A percentile compares a stretch with the other conserved stretches of the same genome.
Conservation (phyloP, 2,113 vertebrate genomes). For the Phoxinus phoxinus region DNA sequence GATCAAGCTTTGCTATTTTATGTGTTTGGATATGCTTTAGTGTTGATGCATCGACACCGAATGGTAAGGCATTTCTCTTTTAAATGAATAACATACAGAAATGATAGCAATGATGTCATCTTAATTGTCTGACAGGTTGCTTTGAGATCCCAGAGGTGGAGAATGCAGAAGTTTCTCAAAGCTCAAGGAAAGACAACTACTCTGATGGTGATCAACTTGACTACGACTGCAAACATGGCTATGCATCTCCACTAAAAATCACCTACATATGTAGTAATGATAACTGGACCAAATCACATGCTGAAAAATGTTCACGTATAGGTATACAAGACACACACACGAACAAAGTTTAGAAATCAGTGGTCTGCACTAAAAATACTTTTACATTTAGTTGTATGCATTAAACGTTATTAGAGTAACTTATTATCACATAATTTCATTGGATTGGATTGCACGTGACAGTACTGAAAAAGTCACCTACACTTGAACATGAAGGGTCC, state of each 20-base stretch:
- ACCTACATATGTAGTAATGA: slow-evolving; percentile 23
- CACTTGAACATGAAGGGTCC: neutral
- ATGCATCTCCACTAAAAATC: slow-evolving; percentile 39
- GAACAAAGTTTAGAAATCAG: neutral
- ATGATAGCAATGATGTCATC: neutral
- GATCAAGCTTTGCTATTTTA: slow-evolving; percentile 46
- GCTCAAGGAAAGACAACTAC: neutral
- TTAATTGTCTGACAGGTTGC: slow-evolving; percentile 35
- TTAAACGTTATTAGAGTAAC: neutral
- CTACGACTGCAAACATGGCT: slow-evolving; percentile 49
- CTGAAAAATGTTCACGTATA: slow-evolving; percentile 49
- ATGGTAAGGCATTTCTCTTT: slow-evolving; percentile 54
- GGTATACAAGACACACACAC: slow-evolving; percentile 28
- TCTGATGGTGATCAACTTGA: slow-evolving; percentile 23
- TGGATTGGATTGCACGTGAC: slow-evolving; percentile 63
- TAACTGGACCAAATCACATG: slow-evolving; percentile 8
- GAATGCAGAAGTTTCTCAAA: slow-evolving; percentile 31
- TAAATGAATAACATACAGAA: neutral
- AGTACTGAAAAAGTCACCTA: slow-evolving; percentile 30
- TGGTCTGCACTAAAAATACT: neutral
- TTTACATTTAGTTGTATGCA: neutral
- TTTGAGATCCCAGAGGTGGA: slow-evolving; percentile 15
- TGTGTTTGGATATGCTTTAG: slow-evolving; percentile 52
- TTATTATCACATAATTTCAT: neutral
- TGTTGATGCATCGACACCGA: slow-evolving; percentile 25